phyloP scores from a whole-genome alignment of 2,113 vertebrate species.

The Ovis aries region ARS-UI_Ramb_v3.0 NC_056068.1:66731001-66731500 shows the following conservation, averaged over 20 bases:
- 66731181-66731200: not conserved
- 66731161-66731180: not conserved
- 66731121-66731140: not conserved
- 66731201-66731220: not conserved
- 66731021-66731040: not conserved
- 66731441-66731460: not conserved
- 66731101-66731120: not conserved
- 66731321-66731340: not conserved
- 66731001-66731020: not conserved
- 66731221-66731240: not conserved
- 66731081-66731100: not conserved
- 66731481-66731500: not conserved
- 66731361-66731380: not conserved
- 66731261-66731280: not conserved
- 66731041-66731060: not conserved
- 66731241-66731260: not conserved
- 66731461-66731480: not conserved
- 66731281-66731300: not conserved
- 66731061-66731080: not conserved
- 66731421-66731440: not conserved
- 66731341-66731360: not conserved
- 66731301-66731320: not conserved
- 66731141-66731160: not conserved
- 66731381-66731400: not conserved
- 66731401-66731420: not conserved